A percentile compares a stretch with the other conserved stretches of the same genome.
phyloP scores from a whole-genome alignment of 2,888 invertebrate genomes.

The Asteroscopus sphinx region DNA sequence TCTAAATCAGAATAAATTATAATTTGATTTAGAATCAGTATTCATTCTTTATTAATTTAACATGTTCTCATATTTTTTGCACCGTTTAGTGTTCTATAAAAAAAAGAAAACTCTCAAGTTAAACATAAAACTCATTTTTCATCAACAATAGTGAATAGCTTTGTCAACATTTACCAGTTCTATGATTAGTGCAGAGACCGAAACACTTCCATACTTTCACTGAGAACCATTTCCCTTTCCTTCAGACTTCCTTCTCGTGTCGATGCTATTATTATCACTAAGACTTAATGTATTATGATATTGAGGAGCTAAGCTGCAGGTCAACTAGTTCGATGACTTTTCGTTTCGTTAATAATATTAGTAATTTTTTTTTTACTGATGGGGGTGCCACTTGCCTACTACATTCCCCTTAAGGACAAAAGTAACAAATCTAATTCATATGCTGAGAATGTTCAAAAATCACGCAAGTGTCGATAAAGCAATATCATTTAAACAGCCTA shows the following conservation, averaged over 20 bases:
- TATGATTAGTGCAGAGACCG: slow-evolving; percentile 63
- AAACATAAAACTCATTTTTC: slow-evolving; percentile 5
- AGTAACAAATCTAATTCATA: not conserved
- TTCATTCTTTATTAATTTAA: too few species aligned
- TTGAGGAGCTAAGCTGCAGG: not conserved
- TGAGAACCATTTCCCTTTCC: slow-evolving; percentile 57
- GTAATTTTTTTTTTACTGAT: too few species aligned
- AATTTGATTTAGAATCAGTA: too few species aligned
- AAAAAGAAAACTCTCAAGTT: not conserved
- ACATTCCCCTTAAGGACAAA: not conserved
- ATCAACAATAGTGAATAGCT: slow-evolving; percentile 21
- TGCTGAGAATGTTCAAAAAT: not conserved
- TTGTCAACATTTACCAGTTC: slow-evolving; percentile 37
- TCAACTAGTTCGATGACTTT: not conserved
- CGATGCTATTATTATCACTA: slow-evolving; percentile 41
- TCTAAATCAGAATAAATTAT: too few species aligned
- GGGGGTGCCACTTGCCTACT: too few species aligned
- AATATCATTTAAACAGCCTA: not conserved
- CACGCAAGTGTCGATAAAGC: not conserved
- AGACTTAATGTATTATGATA: not conserved
- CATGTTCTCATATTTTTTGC: too few species aligned
- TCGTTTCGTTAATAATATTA: not conserved
- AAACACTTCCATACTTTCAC: slow-evolving; percentile 75
- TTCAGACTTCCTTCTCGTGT: slow-evolving; percentile 50
- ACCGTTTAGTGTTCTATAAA: too few species aligned